Evolutionary conservation across 2,797 vertebrate species (phyloP), one percentile per base, ranked within the genome.

Genomic region (Selene dorsalis): DNA sequence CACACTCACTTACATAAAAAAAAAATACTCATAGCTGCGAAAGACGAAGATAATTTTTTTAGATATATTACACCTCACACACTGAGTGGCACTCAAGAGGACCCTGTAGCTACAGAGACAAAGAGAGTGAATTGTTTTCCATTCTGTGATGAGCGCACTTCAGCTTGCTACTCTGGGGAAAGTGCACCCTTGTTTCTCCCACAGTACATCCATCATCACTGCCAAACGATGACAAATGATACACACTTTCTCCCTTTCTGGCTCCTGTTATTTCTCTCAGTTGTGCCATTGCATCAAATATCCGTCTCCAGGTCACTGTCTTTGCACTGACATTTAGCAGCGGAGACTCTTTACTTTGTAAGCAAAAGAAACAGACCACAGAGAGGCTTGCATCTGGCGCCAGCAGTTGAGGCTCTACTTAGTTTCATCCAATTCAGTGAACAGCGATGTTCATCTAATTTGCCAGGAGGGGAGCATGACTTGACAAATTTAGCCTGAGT

Each of bases 81-180:
- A 53, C 53, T 71, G 68, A 87, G 77, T 64, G 71, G 50, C 24
- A 71, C 75, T 84, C 28, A 66, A 76, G 73, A 69, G 74, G 67
- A 69, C 22, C 67, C 32, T 47, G 74, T 77, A 58, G 63, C 75
- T 77, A 45, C 20, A 17, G 28, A 80, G 73, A 69, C 8, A 1
- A 62, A 45, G 47, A 45, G 26, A 69, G 30, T 28, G 24, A 28
- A 78, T 77, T 79, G 69, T 68, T 87, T 89, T 80, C 62, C 67
- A 76, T 77, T 85, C 66, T 75, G 50, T 45, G 55, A 77, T 76
- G 50, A 86, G 70, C 4, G 18, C 64, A 65, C 91, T 92, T 84
- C 63, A 90, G 69, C 18, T 55, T 3, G 61, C 68, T 70, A 20
- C 82, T 75, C 38, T 26, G 60, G 24, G 58, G 8, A 78, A 78